A percentile compares a stretch with the other conserved stretches of the same genome.
Conservation (phyloP, 2,888 invertebrate species). For the Hipparchia sbordonii region DNA sequence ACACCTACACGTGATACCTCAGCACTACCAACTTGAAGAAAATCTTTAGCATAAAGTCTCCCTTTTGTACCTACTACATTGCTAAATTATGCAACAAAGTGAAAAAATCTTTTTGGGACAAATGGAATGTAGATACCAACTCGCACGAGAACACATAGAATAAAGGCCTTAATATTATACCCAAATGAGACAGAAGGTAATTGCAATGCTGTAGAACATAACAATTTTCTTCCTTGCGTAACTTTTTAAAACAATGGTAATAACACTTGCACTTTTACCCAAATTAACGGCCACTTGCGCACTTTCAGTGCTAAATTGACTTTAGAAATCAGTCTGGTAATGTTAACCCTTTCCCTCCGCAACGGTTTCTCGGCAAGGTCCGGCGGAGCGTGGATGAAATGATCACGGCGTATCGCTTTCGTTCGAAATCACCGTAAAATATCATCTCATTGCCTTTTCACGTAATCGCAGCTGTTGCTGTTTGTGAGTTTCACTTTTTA, state of each 20-base stretch:
- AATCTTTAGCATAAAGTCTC: too few species aligned
- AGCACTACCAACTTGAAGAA: too few species aligned
- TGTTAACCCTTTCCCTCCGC: slow-evolving; percentile 17
- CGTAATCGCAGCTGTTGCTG: slow-evolving; percentile 10
- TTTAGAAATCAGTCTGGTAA: slow-evolving; percentile 5
- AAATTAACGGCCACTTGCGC: background rate
- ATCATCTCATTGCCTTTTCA: slow-evolving; percentile 21
- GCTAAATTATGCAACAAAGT: too few species aligned
- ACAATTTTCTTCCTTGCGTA: background rate
- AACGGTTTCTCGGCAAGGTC: slow-evolving; percentile 15
- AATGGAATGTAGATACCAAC: too few species aligned
- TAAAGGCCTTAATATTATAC: background rate
- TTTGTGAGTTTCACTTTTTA: slow-evolving; percentile 22
- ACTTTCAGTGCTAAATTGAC: background rate
- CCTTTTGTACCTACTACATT: too few species aligned
- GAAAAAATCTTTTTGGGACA: too few species aligned
- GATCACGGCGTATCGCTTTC: slow-evolving; percentile 31
- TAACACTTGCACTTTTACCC: background rate
- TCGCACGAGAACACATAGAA: too few species aligned
- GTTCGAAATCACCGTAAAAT: slow-evolving; percentile 31
- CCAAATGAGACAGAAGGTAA: background rate
- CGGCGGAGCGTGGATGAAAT: slow-evolving; percentile 30
- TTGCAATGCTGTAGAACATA: background rate
- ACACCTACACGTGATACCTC: too few species aligned
- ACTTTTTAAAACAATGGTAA: background rate